phyloP scores from a whole-genome alignment of 2,888 invertebrate species.

The Ophion obscuratus region DNA sequence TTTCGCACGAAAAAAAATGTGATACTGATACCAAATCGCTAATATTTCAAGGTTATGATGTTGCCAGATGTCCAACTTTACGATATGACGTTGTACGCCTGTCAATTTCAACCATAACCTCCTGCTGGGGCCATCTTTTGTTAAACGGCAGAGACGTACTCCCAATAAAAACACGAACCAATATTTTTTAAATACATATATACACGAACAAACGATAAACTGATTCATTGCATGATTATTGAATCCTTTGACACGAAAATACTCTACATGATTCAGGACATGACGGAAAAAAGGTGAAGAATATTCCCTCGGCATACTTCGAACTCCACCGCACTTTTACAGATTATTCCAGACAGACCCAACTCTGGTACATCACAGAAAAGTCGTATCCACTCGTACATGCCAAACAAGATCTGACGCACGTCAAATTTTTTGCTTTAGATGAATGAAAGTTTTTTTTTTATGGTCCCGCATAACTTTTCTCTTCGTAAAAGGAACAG shows the following conservation, averaged over 20 bases:
- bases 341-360: background rate
- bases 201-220: too few relatives aligned
- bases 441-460: background rate
- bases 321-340: background rate
- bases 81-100: too few relatives aligned
- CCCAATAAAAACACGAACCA: too few relatives aligned
- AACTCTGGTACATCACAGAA: background rate
- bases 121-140: too few relatives aligned
- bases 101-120: too few relatives aligned
- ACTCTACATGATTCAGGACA: background rate
- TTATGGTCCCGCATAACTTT: background rate
- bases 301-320: background rate
- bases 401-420: background rate
- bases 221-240: background rate
- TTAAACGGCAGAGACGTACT: too few relatives aligned
- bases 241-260: background rate
- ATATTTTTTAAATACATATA: too few relatives aligned
- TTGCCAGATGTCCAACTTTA: too few relatives aligned
- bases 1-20: too few relatives aligned
- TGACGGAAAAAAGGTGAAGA: background rate
- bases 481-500: background rate
- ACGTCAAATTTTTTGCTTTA: background rate
- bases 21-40: too few relatives aligned
- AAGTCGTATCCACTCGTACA: background rate
- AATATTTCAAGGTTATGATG: too few relatives aligned